Conservation (phyloP, 1,140 invertebrate genomes). For the Macrostomum lignano region DNA sequence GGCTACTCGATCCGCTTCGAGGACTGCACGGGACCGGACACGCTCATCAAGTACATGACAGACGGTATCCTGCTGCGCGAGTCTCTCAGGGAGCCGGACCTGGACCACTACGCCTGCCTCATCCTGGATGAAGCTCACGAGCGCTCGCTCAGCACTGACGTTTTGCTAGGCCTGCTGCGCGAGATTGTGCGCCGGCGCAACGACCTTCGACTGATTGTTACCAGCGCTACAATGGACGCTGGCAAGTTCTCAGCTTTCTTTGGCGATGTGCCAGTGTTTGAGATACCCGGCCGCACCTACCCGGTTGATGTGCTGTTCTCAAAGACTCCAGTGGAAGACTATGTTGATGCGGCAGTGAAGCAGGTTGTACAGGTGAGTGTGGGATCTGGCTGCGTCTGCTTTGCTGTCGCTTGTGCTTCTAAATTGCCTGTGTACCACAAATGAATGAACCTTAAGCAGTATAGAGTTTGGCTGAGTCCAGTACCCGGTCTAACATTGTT, state of each 20-base stretch:
- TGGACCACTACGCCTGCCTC: constrained; percentile 75
- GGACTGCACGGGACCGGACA: constrained; percentile 66
- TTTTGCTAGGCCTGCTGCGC: constrained; percentile 73
- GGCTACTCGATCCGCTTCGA: constrained; percentile 98
- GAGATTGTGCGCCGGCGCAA: constrained; percentile 66
- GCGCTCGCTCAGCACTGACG: constrained; percentile 79
- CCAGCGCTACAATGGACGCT: constrained; percentile 96
- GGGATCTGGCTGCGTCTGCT: too few species aligned
- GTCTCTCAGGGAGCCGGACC: constrained; percentile 64
- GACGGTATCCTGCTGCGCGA: constrained; percentile 86
- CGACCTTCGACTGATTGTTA: constrained; percentile 90
- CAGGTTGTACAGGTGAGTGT: too few species aligned
- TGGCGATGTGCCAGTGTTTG: constrained; percentile 83
- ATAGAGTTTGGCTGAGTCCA: too few species aligned
- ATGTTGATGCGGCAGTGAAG: constrained; percentile 89
- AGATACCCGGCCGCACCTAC: constrained; percentile 70
- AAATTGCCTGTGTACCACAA: too few species aligned
- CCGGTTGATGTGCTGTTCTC: constrained; percentile 75
- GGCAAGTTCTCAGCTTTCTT: constrained; percentile 91
- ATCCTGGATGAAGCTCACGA: constrained; percentile 99
- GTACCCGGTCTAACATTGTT: too few species aligned
- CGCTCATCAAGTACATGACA: constrained; percentile 95
- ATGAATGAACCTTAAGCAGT: too few species aligned
- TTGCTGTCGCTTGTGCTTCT: too few species aligned
- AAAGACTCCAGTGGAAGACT: constrained; percentile 88